These are phyloP conservation scores for Laticauda colubrina DNA, from an alignment of 2,113 vertebrate species.

Conservation along the genomic window DNA sequence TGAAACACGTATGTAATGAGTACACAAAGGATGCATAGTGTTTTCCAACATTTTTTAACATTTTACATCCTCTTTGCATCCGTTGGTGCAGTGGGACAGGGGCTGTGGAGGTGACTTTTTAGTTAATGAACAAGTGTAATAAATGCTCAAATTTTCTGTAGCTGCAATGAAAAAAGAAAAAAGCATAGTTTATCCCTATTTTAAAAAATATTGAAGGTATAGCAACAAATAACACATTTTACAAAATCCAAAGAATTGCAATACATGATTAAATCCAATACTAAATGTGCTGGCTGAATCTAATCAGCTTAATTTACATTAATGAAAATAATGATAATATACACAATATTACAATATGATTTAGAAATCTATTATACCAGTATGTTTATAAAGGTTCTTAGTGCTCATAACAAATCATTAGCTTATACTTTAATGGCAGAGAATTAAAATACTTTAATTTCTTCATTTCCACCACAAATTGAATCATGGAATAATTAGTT, in stretches of 20 bases:
- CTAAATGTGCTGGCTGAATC: not conserved
- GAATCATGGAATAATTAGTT: constrained; percentile 30
- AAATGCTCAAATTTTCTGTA: not conserved
- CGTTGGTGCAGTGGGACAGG: no score
- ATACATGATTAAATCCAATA: not conserved
- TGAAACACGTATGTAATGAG: no score
- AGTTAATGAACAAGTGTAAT: not conserved
- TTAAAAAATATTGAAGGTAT: not conserved
- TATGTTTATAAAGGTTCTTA: constrained; percentile 33
- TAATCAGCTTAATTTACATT: constrained; percentile 26
- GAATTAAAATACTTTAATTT: constrained; percentile 37
- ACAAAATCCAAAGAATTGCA: not conserved
- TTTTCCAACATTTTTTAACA: no score
- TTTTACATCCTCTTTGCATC: no score
- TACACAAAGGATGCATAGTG: no score
- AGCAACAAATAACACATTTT: not conserved
- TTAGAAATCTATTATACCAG: constrained; percentile 39
- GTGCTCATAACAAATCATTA: constrained; percentile 29
- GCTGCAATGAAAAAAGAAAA: not conserved
- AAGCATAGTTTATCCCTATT: not conserved
- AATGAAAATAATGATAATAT: constrained; percentile 33
- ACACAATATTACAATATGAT: constrained; percentile 27
- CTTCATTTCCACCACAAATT: constrained; percentile 25
- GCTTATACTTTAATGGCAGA: constrained; percentile 26
- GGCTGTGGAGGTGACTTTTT: not conserved